phyloP scores from a whole-genome alignment of 2,113 vertebrate species.

The Stictonetta naevosa region DNA sequence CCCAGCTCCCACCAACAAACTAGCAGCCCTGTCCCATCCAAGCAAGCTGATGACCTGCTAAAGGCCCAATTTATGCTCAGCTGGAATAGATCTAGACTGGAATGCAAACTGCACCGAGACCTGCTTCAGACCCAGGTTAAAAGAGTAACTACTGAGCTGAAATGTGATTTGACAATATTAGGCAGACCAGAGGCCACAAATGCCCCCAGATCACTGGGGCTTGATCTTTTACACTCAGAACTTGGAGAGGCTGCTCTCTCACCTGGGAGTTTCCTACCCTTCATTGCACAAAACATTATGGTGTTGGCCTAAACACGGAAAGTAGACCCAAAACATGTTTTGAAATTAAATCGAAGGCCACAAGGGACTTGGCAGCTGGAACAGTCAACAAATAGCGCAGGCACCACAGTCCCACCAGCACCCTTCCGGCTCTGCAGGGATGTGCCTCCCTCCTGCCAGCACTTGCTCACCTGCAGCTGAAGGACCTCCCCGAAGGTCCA shows the following conservation, averaged over 20 bases:
- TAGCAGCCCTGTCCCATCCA: background rate
- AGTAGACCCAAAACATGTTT: background rate
- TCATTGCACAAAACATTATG: background rate
- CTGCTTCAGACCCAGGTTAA: background rate
- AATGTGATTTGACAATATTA: background rate
- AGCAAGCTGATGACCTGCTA: background rate
- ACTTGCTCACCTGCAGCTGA: background rate
- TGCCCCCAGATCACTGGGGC: background rate
- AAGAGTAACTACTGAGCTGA: background rate
- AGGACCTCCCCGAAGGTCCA: background rate
- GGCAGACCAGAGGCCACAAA: background rate
- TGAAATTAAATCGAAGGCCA: background rate
- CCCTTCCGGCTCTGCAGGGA: background rate
- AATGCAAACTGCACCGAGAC: background rate
- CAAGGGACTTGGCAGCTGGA: background rate
- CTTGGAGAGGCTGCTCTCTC: background rate
- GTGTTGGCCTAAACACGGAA: background rate
- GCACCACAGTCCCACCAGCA: background rate
- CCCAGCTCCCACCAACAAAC: background rate
- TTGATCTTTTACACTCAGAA: background rate
- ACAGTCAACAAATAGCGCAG: background rate
- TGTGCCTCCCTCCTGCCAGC: background rate
- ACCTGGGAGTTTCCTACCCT: background rate
- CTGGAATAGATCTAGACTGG: background rate
- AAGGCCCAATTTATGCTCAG: background rate